Conservation (phyloP, 2,113 vertebrate genomes). For the Pipa parva region DNA sequence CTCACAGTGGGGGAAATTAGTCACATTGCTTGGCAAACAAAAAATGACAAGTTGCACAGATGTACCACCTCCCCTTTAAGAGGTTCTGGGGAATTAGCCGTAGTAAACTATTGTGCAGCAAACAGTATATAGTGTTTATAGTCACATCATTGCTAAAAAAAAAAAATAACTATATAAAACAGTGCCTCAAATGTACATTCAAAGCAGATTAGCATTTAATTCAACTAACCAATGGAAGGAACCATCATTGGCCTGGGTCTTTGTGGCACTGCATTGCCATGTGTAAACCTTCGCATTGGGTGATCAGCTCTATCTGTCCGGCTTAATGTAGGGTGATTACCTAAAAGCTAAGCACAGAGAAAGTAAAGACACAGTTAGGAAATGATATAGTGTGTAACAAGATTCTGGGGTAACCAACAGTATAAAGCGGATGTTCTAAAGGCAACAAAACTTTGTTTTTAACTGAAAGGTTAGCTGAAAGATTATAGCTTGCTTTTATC, state of each 20-base stretch:
- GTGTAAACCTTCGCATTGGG: slow-evolving; percentile 68
- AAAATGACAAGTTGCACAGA: no score
- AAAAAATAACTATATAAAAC: not conserved
- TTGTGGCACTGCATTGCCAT: slow-evolving; percentile 67
- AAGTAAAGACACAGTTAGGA: slow-evolving; percentile 50
- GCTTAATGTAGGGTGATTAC: slow-evolving; percentile 76
- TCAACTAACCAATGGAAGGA: slow-evolving; percentile 89
- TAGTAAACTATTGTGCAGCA: no score
- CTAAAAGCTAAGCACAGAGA: slow-evolving; percentile 81
- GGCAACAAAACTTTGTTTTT: slow-evolving; percentile 78
- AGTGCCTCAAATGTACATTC: not conserved
- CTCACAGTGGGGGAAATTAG: no score
- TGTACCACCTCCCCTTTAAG: no score
- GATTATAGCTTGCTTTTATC: slow-evolving; percentile 3
- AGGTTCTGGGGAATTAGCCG: no score
- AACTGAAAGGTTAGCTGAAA: slow-evolving; percentile 81
- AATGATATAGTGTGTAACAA: not conserved
- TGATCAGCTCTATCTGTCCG: slow-evolving; percentile 75
- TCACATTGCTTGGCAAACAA: no score
- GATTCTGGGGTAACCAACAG: slow-evolving; percentile 38
- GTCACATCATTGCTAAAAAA: not conserved
- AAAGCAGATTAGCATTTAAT: slow-evolving; percentile 24
- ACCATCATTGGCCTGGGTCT: slow-evolving; percentile 72
- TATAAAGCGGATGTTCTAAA: slow-evolving; percentile 64
- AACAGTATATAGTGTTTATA: no score